Evolutionary conservation across 2,797 vertebrate species (phyloP).

Genomic region (Sebastes paucispinis): DNA sequence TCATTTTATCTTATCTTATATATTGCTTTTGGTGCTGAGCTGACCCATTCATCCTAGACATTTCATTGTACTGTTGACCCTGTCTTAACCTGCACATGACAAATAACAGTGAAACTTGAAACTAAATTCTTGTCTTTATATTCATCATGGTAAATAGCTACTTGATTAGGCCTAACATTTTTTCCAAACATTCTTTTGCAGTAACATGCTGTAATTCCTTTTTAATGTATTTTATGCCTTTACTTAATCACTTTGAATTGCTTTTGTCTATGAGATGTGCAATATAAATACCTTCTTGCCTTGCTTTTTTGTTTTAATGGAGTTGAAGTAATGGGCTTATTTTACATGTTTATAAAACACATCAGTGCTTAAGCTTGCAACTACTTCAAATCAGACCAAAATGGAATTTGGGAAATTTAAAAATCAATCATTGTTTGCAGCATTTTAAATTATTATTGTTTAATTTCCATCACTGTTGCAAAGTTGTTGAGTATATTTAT

Average conservation of each 20-base stretch:
- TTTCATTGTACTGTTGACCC: no score
- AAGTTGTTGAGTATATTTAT: background rate
- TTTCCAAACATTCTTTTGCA: conserved; percentile 1
- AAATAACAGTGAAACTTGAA: no score
- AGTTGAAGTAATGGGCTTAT: background rate
- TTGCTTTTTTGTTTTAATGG: background rate
- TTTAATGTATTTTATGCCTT: background rate
- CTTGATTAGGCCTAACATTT: background rate
- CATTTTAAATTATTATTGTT: background rate
- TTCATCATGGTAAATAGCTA: background rate
- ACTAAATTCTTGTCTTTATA: background rate
- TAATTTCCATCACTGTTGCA: background rate
- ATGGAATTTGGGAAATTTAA: background rate
- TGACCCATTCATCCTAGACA: no score
- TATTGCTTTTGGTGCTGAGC: no score
- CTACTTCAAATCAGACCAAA: background rate
- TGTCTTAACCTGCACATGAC: no score
- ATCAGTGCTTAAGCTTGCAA: background rate
- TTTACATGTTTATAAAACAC: conserved; percentile 24
- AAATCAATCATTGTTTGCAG: background rate
- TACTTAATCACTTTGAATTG: background rate
- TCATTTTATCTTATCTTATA: no score
- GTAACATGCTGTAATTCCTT: background rate
- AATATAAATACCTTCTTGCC: background rate
- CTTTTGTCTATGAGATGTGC: conserved; percentile 1